Conservation (phyloP, 2,113 vertebrate genomes). For the Platichthys flesus region DNA sequence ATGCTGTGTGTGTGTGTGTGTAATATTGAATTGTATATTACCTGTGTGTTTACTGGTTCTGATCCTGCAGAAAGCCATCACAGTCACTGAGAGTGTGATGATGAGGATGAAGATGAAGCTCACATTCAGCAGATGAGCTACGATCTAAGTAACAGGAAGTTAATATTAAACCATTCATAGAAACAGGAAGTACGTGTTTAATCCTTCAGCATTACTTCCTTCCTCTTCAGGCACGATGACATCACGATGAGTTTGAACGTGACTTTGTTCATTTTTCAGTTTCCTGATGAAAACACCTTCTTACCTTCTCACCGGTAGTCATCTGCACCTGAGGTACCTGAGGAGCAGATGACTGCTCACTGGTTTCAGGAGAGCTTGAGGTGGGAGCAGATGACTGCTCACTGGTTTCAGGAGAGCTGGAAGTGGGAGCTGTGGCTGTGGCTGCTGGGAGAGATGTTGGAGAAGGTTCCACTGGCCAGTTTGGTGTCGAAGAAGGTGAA, state of each 20-base stretch:
- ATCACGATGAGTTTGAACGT: too few relatives aligned
- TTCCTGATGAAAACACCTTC: too few relatives aligned
- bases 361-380: too few relatives aligned
- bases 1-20: background rate
- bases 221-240: too few relatives aligned
- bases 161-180: too few relatives aligned
- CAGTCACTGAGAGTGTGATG: background rate
- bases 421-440: background rate
- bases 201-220: too few relatives aligned
- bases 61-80: conserved; percentile 20
- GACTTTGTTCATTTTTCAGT: background rate
- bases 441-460: background rate
- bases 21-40: conserved; percentile 6
- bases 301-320: too few relatives aligned
- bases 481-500: background rate
- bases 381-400: rapidly evolving
- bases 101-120: background rate
- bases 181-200: too few relatives aligned
- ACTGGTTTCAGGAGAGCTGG: background rate
- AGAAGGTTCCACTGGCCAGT: background rate
- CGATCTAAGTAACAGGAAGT: too few relatives aligned
- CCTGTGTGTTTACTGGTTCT: background rate
- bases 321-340: too few relatives aligned
- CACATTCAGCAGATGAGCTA: background rate
- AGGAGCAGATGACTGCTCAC: too few relatives aligned